Conservation (phyloP, 2,888 invertebrate species). For the Cecidostiba fungosa region DNA sequence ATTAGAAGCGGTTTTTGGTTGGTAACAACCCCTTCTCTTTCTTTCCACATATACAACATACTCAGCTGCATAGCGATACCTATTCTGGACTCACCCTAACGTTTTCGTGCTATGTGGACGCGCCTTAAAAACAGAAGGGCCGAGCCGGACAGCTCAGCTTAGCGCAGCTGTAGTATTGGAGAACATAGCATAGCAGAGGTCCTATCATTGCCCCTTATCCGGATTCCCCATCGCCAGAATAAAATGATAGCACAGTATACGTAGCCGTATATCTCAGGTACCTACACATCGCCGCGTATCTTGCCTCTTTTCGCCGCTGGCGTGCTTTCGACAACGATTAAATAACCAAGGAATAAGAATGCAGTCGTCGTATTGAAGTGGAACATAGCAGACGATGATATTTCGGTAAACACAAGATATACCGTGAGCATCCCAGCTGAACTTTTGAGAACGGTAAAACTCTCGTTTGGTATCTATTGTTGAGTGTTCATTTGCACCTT, state of each 20-base stretch:
- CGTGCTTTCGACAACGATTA: background rate
- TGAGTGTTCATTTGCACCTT: slow-evolving; percentile 25
- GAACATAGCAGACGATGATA: slow-evolving; percentile 58
- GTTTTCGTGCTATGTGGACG: too few relatives aligned
- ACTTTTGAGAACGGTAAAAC: slow-evolving; percentile 51
- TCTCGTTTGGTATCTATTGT: slow-evolving; percentile 15
- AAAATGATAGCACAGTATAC: slow-evolving; percentile 43
- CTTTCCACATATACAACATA: too few relatives aligned
- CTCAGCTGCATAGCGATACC: too few relatives aligned
- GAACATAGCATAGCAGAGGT: too few relatives aligned
- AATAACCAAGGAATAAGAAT: background rate
- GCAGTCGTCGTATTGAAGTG: background rate
- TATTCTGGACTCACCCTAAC: too few relatives aligned
- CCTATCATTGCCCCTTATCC: too few relatives aligned
- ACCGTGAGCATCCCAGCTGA: background rate
- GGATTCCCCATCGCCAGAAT: slow-evolving; percentile 1
- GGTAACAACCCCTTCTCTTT: too few relatives aligned
- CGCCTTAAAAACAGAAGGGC: too few relatives aligned
- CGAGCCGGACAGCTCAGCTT: too few relatives aligned
- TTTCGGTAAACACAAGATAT: slow-evolving; percentile 40
- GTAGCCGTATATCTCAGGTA: background rate
- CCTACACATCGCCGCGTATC: background rate
- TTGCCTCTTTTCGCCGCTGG: slow-evolving; percentile 9
- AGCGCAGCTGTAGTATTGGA: too few relatives aligned
- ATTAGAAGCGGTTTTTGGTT: too few relatives aligned